These are phyloP conservation scores for Zele albiditarsus DNA, from an alignment of 2,888 invertebrate species.

Conservation along the genomic window DNA sequence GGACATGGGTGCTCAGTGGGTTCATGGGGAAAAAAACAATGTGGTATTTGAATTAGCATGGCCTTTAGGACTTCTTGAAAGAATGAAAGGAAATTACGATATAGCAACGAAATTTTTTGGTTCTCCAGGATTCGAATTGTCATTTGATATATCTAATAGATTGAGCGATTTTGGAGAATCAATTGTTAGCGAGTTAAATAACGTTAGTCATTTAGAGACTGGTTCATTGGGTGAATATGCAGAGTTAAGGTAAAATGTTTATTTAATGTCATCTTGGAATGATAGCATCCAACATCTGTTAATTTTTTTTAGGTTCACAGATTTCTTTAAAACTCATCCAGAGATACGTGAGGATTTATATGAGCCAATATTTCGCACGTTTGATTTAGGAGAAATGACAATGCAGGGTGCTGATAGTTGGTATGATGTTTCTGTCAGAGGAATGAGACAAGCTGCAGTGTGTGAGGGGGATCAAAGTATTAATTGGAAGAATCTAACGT, in stretches of 20 bases:
- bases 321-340: slow-evolving; percentile 47
- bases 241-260: slow-evolving; percentile 42
- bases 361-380: slow-evolving; percentile 43
- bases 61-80: slow-evolving; percentile 55
- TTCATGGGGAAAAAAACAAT: slow-evolving; percentile 59
- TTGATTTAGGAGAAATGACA: slow-evolving; percentile 40
- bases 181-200: neutral
- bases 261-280: too few relatives aligned
- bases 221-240: slow-evolving; percentile 44
- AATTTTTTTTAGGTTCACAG: slow-evolving; percentile 43
- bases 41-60: slow-evolving; percentile 57
- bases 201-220: neutral
- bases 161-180: slow-evolving; percentile 21
- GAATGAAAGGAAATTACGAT: slow-evolving; percentile 43
- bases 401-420: slow-evolving; percentile 48
- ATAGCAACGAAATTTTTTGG: slow-evolving; percentile 15
- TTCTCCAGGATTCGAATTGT: slow-evolving; percentile 36
- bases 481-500: slow-evolving; percentile 63
- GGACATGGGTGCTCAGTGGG: slow-evolving; percentile 64
- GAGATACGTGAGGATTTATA: slow-evolving; percentile 47
- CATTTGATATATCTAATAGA: slow-evolving; percentile 13
- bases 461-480: slow-evolving; percentile 52
- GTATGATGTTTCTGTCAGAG: slow-evolving; percentile 47
- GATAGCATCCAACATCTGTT: too few relatives aligned
- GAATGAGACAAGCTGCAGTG: neutral